Evolutionary conservation across 2,797 vertebrate species (phyloP).

Genomic region (Philypnodon macrostomus): DNA sequence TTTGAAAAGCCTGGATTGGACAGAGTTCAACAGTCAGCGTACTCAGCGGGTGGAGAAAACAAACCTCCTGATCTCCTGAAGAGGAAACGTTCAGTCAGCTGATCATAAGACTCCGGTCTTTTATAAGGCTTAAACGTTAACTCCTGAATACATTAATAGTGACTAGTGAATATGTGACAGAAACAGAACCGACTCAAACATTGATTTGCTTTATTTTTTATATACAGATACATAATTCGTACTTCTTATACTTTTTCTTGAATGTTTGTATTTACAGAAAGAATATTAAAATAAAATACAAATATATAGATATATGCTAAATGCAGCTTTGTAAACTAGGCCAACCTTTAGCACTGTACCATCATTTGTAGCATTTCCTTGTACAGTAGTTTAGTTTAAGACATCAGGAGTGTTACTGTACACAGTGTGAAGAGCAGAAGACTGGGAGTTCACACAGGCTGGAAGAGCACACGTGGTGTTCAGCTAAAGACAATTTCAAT

Average conservation of each 20-base stretch:
- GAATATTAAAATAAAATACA: conserved; percentile 52
- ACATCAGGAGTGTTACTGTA: conserved; percentile 21
- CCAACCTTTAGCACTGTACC: conserved; percentile 25
- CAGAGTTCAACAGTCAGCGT: too few relatives aligned
- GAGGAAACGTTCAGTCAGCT: too few relatives aligned
- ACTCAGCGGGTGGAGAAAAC: too few relatives aligned
- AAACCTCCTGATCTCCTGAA: too few relatives aligned
- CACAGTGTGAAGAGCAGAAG: conserved; percentile 12
- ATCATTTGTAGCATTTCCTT: conserved; percentile 23
- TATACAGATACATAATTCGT: conserved; percentile 51
- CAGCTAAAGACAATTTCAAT: conserved; percentile 32
- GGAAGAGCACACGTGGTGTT: conserved; percentile 5
- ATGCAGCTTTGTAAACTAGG: conserved; percentile 33
- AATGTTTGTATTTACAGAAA: conserved; percentile 24
- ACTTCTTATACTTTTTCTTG: conserved; percentile 21
- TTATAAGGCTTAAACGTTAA: too few relatives aligned
- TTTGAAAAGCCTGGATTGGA: too few relatives aligned
- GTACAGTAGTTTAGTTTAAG: conserved; percentile 33
- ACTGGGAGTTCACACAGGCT: neutral
- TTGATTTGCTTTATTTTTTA: too few relatives aligned
- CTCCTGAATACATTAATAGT: too few relatives aligned
- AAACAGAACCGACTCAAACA: too few relatives aligned
- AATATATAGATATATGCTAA: conserved; percentile 39
- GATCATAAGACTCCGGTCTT: too few relatives aligned
- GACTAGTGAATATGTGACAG: too few relatives aligned